These are phyloP conservation scores for Aplochiton taeniatus DNA, from an alignment of 2,797 vertebrate species.

Conservation along the genomic window DNA sequence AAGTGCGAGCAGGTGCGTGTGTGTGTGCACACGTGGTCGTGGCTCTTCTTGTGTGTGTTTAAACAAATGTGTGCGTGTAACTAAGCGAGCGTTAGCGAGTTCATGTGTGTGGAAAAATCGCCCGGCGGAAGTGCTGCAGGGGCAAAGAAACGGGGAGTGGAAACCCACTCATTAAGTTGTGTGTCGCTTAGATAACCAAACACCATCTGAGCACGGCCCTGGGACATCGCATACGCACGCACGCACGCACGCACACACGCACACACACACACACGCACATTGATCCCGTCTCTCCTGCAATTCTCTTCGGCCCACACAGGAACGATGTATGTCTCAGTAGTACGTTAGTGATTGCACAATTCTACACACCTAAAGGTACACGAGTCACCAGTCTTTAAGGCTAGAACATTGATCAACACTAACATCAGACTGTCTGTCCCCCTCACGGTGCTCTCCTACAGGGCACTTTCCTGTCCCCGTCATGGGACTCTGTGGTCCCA, in stretches of 20 bases:
- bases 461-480: too few relatives aligned
- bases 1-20: neutral
- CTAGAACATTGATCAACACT: too few relatives aligned
- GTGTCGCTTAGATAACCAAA: constrained; percentile 32
- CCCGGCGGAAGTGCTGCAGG: constrained; percentile 36
- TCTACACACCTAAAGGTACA: constrained; percentile 29
- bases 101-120: constrained; percentile 31
- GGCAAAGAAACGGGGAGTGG: constrained; percentile 33
- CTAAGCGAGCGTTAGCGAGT: too few relatives aligned
- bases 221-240: constrained; percentile 31
- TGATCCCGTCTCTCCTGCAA: constrained; percentile 25
- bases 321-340: constrained; percentile 12
- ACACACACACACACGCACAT: neutral
- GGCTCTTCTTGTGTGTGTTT: too few relatives aligned
- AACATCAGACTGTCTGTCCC: too few relatives aligned
- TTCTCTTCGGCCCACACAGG: constrained; percentile 32
- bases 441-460: too few relatives aligned
- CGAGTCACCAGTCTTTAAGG: constrained; percentile 1
- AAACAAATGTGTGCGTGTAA: too few relatives aligned
- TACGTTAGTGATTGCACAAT: neutral
- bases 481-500: too few relatives aligned
- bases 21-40: neutral
- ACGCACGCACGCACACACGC: constrained; percentile 11
- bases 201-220: constrained; percentile 41
- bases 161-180: constrained; percentile 58